Percentiles rank a stretch among this genome's conserved stretches.
Evolutionary conservation across 2,888 invertebrate genomes (phyloP).

Genomic region (Nipponacmea schrenckii): DNA sequence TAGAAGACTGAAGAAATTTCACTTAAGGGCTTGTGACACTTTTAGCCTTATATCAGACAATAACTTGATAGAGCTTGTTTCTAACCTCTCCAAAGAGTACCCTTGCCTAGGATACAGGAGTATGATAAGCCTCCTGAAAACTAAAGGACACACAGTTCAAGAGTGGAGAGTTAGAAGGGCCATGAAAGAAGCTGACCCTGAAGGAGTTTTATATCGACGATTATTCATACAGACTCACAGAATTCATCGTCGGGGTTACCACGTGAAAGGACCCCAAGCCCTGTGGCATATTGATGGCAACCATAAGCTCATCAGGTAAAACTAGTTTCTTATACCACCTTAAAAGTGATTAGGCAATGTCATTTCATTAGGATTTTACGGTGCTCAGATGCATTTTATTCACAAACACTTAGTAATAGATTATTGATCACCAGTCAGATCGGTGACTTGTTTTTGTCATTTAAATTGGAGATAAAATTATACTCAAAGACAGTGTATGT

Average conservation of each 20-base stretch:
- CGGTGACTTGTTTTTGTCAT: too few species aligned
- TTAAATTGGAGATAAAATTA: too few species aligned
- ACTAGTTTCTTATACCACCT: too few species aligned
- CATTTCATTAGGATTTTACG: too few species aligned
- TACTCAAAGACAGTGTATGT: too few species aligned
- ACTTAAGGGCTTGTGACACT: neutral
- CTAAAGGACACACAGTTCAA: neutral
- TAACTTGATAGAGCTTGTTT: neutral
- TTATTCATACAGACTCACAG: conserved; percentile 13
- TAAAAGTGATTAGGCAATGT: too few species aligned
- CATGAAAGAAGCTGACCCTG: conserved; percentile 18
- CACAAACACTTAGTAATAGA: too few species aligned
- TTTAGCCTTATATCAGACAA: neutral
- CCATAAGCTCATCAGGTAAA: conserved; percentile 16
- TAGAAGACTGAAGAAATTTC: neutral
- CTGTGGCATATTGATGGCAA: conserved; percentile 16
- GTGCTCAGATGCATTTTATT: too few species aligned
- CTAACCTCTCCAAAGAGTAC: neutral
- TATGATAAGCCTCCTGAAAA: neutral
- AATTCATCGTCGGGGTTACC: conserved; percentile 21
- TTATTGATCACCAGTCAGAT: too few species aligned
- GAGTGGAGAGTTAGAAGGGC: too few species aligned
- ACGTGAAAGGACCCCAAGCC: conserved; percentile 21
- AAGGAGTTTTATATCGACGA: conserved; percentile 18
- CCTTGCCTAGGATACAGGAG: neutral